Percentiles rank a stretch among this genome's conserved stretches.
Evolutionary conservation across 2,888 invertebrate species (phyloP).

Genomic region (Teinopalpus imperialis): DNA sequence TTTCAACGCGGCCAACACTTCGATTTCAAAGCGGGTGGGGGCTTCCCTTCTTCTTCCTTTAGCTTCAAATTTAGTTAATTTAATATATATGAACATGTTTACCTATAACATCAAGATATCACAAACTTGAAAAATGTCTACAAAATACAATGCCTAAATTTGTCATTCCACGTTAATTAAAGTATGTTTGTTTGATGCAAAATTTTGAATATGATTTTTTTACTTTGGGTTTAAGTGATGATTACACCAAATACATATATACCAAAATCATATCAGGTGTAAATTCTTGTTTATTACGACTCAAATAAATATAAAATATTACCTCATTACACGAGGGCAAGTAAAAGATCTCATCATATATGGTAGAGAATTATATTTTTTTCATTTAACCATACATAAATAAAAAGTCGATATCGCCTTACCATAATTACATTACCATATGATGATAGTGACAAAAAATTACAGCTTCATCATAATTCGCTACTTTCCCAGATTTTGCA

Average conservation of each 20-base stretch:
- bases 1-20: constrained; percentile 84
- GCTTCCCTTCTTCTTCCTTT: constrained; percentile 83
- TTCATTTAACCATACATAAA: no score
- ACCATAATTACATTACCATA: no score
- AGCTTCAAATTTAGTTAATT: constrained; percentile 86
- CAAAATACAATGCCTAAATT: constrained; percentile 34
- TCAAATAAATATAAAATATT: no score
- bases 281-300: not conserved
- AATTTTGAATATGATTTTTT: not conserved
- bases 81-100: constrained; percentile 1
- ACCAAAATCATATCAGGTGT: constrained; percentile 27
- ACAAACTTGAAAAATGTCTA: constrained; percentile 17
- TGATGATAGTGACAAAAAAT: no score
- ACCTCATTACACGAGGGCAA: no score
- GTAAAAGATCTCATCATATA: no score
- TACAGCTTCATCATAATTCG: no score
- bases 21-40: constrained; percentile 78
- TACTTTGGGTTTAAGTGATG: constrained; percentile 9
- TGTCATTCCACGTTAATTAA: constrained; percentile 36
- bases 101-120: constrained; percentile 9
- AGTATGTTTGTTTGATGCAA: not conserved
- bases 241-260: constrained; percentile 30
- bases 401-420: no score
- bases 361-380: no score
- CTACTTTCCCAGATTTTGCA: no score